A percentile compares a stretch with the other conserved stretches of the same genome.
These are phyloP conservation scores for Mirounga angustirostris DNA, from an alignment of 2,113 vertebrate genomes.

Conservation along the genomic window DNA sequence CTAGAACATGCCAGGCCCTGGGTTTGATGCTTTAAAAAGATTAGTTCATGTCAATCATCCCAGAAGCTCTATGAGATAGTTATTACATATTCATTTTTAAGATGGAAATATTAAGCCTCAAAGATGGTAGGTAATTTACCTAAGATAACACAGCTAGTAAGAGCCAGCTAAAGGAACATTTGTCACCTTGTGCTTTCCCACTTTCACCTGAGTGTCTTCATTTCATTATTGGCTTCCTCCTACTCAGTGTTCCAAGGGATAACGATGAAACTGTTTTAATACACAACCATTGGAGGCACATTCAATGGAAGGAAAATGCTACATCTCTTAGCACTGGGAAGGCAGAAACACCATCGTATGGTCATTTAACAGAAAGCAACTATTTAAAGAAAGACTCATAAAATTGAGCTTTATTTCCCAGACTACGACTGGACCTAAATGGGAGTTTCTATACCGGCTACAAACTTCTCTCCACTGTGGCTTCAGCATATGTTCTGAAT, in stretches of 20 bases:
- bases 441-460: background rate
- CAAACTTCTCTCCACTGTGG: background rate
- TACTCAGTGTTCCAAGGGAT: background rate
- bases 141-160: background rate
- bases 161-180: background rate
- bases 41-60: background rate
- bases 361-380: conserved; percentile 34
- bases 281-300: background rate
- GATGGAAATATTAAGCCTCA: background rate
- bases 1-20: background rate
- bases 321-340: background rate
- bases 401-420: conserved; percentile 32
- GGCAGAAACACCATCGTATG: background rate
- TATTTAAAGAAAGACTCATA: background rate
- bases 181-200: background rate
- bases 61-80: background rate
- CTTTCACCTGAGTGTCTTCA: background rate
- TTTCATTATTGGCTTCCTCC: background rate
- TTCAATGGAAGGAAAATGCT: background rate
- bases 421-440: background rate
- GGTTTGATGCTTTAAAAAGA: background rate
- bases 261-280: background rate
- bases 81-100: background rate
- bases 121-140: background rate
- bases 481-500: background rate